Base-by-base conservation (phyloP, 2,113 vertebrate species). In the Dendropsophus ebraccatus region DNA sequence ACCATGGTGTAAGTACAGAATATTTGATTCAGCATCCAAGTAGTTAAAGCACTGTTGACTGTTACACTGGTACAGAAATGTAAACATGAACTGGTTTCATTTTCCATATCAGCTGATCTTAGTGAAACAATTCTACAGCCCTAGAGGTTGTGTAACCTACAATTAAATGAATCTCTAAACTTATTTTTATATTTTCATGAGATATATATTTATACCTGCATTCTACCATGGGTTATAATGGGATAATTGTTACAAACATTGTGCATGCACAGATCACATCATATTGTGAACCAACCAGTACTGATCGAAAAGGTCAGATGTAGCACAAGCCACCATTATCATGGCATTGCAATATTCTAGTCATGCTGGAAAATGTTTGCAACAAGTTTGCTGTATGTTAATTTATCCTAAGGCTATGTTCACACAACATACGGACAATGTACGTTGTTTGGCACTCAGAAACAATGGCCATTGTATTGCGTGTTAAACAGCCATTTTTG, bases 131-230 rank as follows among this genome's bases (percentile, higher is more conserved):
- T 45, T 28, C 32, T 75, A n/a, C 23, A 1, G 37, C 58, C 83
- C 72, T 28, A 76, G 72, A 65, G 56, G 58, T 21, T 47, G 56
- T 6, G 21, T 35, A 84, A 65, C 56, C 21, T 76, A 65, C 25
- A 65, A 84, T 77, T 84, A 77, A 35, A 37, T 67, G 19, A 45
- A 41, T 58, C 52, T 37, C 35, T 74, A 41, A 73, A 58, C 41
- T 50, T 74, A 60, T 60, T 17, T 58, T 83, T 58, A 19, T 84
- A 41, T 35, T 74, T 58, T 35, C 50, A 60, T 60, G 10, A 25
- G 12, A 45, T 32, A 19, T 70, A 37, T 37, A 73, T 81, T 62
- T 82, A 72, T 52, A 72, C 37, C 19, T 74, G 19, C 25, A 35
- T 30, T 52, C 74, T 28, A 50, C 50, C 30, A 54, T 4, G 25